Evolutionary conservation across 2,113 vertebrate genomes (phyloP), one percentile per base, ranked within the genome.

Genomic region (Fulica atra): DNA sequence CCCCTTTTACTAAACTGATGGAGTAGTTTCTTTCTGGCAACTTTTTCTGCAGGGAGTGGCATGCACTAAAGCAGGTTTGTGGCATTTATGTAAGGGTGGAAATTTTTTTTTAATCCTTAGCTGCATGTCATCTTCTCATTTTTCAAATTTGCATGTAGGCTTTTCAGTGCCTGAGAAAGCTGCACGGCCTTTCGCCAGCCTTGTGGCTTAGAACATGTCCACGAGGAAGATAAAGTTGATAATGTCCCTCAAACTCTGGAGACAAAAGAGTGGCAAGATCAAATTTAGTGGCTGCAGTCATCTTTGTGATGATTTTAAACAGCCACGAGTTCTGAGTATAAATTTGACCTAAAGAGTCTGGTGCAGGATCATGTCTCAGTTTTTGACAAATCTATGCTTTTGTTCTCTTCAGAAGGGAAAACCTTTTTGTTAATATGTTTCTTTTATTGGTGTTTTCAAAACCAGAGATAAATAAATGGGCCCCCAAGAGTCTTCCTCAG

Each of bases 141-240:
- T 94, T 92, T 93, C 14, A 0, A 80, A 63, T 86, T 86, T 92
- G 82, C 68, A 18, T n/a, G 11, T 13, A 9, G 44, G 24, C 10
- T 0, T 3, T 26, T 61, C 59, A 60, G 7, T 78, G 38, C 42
- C 89, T 81, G 38, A 36, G 56, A 74, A 91, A 86, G 44, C 33
- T 46, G 8, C 1, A 2, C 0, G 0, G 69, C 14, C 0, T 76
- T 93, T 89, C 65, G 57, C 51, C 40, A 69, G 7, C 66, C 72
- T 87, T 1, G 0, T 69, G 85, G 44, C 54, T 72, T 70, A 35
- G 50, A 88, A 35, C 19, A 25, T 10, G 10, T 81, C n/a, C 20
- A 24, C 10, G 18, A 57, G 9, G n/a, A 82, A 82, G 44, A 21
- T 25, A 64, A 78, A 91, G 36, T 11, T 1, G 1, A 7, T 48